Evolutionary conservation across 1,140 invertebrate genomes (phyloP).

Genomic region (Fopius arisanus): DNA sequence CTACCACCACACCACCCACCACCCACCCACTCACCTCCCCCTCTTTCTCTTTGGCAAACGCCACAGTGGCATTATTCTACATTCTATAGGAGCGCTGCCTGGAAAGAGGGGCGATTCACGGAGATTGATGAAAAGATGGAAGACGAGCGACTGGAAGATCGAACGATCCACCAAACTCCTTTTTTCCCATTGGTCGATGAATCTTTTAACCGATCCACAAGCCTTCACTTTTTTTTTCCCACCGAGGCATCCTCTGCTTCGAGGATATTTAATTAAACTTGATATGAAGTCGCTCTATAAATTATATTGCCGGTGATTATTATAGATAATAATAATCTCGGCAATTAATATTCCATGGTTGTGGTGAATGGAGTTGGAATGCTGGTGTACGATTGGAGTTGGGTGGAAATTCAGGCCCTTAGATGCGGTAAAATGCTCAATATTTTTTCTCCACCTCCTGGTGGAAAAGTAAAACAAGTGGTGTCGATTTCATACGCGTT

Average conservation of each 20-base stretch:
- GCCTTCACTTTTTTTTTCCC: background rate
- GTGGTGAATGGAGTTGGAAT: too few species aligned
- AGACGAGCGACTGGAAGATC: constrained; percentile 20
- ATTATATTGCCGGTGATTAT: background rate
- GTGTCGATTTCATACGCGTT: constrained; percentile 57
- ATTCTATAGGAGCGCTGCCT: constrained; percentile 30
- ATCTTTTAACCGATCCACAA: background rate
- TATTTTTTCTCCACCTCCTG: background rate
- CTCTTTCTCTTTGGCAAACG: constrained; percentile 12
- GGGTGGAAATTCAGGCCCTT: background rate
- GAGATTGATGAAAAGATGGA: constrained; percentile 36
- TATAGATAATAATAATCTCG: background rate
- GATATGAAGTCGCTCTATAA: background rate
- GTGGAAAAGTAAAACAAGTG: background rate
- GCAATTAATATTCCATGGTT: too few species aligned
- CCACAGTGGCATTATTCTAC: constrained; percentile 32
- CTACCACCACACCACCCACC: constrained; percentile 23
- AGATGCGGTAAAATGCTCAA: background rate
- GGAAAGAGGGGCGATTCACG: constrained; percentile 18
- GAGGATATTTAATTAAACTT: background rate
- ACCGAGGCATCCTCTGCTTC: background rate
- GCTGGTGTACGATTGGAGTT: too few species aligned
- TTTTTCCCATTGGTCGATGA: constrained; percentile 17
- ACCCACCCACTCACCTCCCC: background rate
- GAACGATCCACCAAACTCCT: constrained; percentile 24